Evolutionary conservation across 2,113 vertebrate genomes (phyloP), one percentile per base, ranked within the genome.

Genomic region (Halcyon malimbica): DNA sequence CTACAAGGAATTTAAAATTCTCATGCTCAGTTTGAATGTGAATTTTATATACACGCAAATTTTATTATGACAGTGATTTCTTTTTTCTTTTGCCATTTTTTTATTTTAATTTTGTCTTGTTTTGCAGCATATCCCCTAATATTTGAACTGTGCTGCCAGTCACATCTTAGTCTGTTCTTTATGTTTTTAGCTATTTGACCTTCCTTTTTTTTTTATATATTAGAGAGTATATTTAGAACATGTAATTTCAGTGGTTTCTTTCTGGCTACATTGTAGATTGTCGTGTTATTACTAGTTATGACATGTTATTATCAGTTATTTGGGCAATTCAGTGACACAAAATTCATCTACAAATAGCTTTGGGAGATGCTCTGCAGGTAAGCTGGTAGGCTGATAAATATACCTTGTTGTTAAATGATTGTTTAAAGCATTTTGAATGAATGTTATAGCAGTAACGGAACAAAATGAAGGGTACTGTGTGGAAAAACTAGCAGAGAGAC

Each of bases 341-440:
- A 76, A 91, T 65, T 74, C 3, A 37, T 77, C 64, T 59, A 53
- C 11, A 80, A 62, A 94, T 33, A 65, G 41, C 65, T 94, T 54
- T 83, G 23, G 41, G 18, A 89, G 57, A 67, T 54, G 33, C 8
- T 92, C 19, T 87, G 19, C 37, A 90, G 50, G 16, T 46, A 26
- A 71, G 13, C 35, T 83, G 6, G 9, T 41, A 41, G 62, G 26
- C 31, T 0, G 11, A 57, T 69, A 79, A 91, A 60, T 65, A 54
- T n/a, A 76, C 17, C 37, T 54, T 68, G 3, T 42, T 59, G 16
- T 69, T 79, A 94, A 95, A 70, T 33, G 31, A 41, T 44, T 87
- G 53, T 82, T 90, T 79, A 82, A 94, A 89, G 19, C 18, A 73
- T 76, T 92, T 91, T 82, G 69, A 89, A 86, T 92, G 25, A 83